Evolutionary conservation across 2,797 vertebrate genomes (phyloP), one percentile per base, ranked within the genome.

Genomic region (Danio kyathit): DNA sequence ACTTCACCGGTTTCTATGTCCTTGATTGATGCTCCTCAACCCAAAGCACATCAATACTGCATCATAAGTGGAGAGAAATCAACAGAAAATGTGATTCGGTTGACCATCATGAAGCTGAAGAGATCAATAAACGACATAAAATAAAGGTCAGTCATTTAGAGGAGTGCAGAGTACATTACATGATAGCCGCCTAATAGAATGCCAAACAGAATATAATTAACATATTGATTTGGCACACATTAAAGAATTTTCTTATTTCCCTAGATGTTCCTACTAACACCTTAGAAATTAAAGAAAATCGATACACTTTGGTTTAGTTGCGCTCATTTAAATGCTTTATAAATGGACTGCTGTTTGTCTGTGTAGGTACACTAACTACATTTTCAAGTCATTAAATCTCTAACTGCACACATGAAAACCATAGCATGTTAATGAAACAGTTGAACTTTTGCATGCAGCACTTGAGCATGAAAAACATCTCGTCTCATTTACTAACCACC

Each of bases 111-210:
- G 46, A 46, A 72, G 67, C 6, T 38, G 9, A 51, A 60, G 2
- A 17, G 54, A 79, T 79, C 69, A 38, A 79, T 79, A 66, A 17
- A 67, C 54, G 57, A 46, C 61, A 61, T 41, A 69, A 59, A 74
- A 41, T 43, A 74, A 76, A 79, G 75, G 70, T 79, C 75, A 77
- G 75, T 74, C 46, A 38, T 79, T 59, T 61, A 51, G 60, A 79
- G 46, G 46, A 66, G 17, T 19, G 60, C 63, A 29, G 66, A 60
- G 81, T 69, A 46, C 76, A 67, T 79, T 79, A 83, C 54, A 59
- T 60, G 41, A 71, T 56, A 63, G 48, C 12, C 5, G 13, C 63
- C 57, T 60, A 56, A 73, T 56, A 65, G 57, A 57, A 80, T 43
- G 60, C 41, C 38, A 80, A 51, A 83, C 10, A 48, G 63, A 52